A percentile compares a stretch with the other conserved stretches of the same genome.
phyloP scores from a whole-genome alignment of 2,797 vertebrate species.

The Pseudomugil gertrudae region DNA sequence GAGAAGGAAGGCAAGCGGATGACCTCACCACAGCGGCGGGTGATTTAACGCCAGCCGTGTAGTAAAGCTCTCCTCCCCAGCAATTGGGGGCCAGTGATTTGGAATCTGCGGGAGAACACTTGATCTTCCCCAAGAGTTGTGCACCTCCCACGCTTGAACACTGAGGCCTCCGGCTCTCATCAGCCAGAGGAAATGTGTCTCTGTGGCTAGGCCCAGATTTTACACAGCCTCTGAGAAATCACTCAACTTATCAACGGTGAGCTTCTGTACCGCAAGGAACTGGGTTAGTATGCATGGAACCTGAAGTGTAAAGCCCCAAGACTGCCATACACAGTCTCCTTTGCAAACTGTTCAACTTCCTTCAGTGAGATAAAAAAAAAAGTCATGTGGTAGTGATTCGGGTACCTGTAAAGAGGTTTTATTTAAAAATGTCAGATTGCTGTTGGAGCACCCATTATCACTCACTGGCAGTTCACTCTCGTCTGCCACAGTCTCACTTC shows the following conservation, averaged over 20 bases:
- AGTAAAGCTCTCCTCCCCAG: slow-evolving; percentile 66
- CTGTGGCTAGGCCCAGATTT: slow-evolving; percentile 68
- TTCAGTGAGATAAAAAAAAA: slow-evolving; percentile 43
- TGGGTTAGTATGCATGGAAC: slow-evolving; percentile 52
- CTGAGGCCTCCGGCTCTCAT: slow-evolving; percentile 74
- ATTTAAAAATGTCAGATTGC: slow-evolving; percentile 22
- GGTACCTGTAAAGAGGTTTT: slow-evolving; percentile 15
- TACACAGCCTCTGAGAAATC: slow-evolving; percentile 81
- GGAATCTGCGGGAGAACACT: slow-evolving; percentile 74
- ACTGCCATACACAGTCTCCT: slow-evolving; percentile 54
- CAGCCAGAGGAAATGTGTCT: slow-evolving; percentile 79
- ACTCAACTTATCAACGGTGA: slow-evolving; percentile 78
- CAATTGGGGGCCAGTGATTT: slow-evolving; percentile 74
- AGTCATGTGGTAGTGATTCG: slow-evolving; percentile 26
- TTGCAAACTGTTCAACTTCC: slow-evolving; percentile 58
- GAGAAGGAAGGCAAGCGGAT: slow-evolving; percentile 70
- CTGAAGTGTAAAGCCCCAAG: slow-evolving; percentile 54
- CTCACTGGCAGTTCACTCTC: slow-evolving; percentile 21
- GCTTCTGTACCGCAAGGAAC: slow-evolving; percentile 76
- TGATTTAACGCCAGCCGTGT: slow-evolving; percentile 77
- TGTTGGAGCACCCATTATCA: slow-evolving; percentile 15
- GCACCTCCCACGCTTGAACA: slow-evolving; percentile 72
- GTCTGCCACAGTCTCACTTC: slow-evolving; percentile 14
- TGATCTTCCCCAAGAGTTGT: slow-evolving; percentile 78
- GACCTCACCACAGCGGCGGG: slow-evolving; percentile 77